A percentile compares a stretch with the other conserved stretches of the same genome.
Evolutionary conservation across 2,888 invertebrate species (phyloP).

Genomic region (Anthophora plumipes): DNA sequence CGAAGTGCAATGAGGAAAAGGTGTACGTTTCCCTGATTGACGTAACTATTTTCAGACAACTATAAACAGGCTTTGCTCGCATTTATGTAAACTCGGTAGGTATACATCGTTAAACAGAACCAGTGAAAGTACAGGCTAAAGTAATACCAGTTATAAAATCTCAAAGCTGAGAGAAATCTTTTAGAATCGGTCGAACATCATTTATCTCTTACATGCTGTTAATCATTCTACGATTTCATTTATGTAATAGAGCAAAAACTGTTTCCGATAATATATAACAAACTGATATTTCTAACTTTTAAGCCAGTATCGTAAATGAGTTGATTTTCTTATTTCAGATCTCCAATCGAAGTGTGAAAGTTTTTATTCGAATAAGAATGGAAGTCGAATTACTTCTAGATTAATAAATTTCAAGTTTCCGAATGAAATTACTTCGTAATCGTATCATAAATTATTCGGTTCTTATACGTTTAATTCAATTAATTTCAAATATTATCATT

Average conservation of each 20-base stretch:
- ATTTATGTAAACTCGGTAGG: slow-evolving; percentile 44
- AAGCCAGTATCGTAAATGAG: too few species aligned
- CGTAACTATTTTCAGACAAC: background rate
- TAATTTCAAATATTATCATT: too few species aligned
- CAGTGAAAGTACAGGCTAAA: slow-evolving; percentile 44
- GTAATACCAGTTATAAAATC: background rate
- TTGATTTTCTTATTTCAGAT: too few species aligned
- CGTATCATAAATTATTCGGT: too few species aligned
- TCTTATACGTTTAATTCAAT: too few species aligned
- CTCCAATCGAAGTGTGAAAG: too few species aligned
- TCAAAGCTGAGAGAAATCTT: slow-evolving; percentile 18
- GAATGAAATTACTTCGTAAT: too few species aligned
- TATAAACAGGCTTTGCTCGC: slow-evolving; percentile 6
- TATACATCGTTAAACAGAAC: slow-evolving; percentile 16
- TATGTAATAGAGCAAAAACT: background rate
- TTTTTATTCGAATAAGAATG: too few species aligned
- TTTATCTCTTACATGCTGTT: background rate
- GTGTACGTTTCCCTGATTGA: background rate
- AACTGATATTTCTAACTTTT: too few species aligned
- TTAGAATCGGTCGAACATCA: background rate
- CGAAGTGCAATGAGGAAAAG: slow-evolving; percentile 16
- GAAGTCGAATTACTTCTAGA: too few species aligned
- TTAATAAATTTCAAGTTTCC: background rate
- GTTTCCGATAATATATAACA: too few species aligned
- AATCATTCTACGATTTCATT: background rate